Evolutionary conservation across 1,140 invertebrate genomes (phyloP), one percentile per base, ranked within the genome.

Genomic region (Diabrotica virgifera): DNA sequence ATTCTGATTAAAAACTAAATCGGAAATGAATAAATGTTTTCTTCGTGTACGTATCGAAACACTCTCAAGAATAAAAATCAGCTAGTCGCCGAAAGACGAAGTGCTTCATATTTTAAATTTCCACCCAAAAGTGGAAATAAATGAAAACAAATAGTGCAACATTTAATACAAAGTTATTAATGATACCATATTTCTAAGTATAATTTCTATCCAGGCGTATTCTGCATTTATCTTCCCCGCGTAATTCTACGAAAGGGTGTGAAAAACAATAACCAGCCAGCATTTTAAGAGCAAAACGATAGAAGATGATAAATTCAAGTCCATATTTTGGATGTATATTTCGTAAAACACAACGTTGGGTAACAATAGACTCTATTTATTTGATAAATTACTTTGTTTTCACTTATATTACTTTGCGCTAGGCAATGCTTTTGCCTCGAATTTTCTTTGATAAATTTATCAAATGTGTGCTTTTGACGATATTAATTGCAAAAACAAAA

Each of bases 331-430:
- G 64, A 72, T 74, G 68, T 72, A 64, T 65, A 38, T 72, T 46
- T 72, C 68, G 58, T 71, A 71, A 64, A 70, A 70, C 63, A 66
- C 36, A 59, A 67, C 65, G 70, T 70, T 70, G 55, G 66, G 65
- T 67, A 68, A 76, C 75, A 76, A 76, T 76, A 69, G 73, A 69
- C 69, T 74, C 72, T 74, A 76, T 76, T 76, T 76, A 72, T 76
- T 76, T 76, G 75, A 76, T 76, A 76, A 76, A 76, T 76, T 75
- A 68, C 72, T 67, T 65, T 70, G 71, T 76, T 76, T 76, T 70
- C 73, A 72, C 70, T 70, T 74, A 46, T 46, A 74, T 76, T 76
- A 76, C 73, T 75, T 74, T 74, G 71, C 69, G 69, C 64, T 54
- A 54, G 11, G 57, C 38, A 60, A 52, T 64, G 14, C 50, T 51